A percentile compares a stretch with the other conserved stretches of the same genome.
Conservation (phyloP, 2,888 invertebrate genomes). For the Amphipoea oculea region DNA sequence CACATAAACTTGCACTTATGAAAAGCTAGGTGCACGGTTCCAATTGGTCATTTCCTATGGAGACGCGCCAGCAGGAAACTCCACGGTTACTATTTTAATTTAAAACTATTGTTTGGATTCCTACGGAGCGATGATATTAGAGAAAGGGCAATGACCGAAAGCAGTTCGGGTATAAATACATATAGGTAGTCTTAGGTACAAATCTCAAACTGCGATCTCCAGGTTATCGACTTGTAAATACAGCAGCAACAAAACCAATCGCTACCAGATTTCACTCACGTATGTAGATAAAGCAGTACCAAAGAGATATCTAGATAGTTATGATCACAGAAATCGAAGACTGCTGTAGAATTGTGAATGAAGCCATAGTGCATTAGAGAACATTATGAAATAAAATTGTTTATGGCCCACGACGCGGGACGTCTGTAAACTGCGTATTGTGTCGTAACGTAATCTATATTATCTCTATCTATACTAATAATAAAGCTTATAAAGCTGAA, state of each 20-base stretch:
- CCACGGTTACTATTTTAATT: not conserved
- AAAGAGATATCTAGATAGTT: slow-evolving; percentile 33
- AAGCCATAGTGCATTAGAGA: slow-evolving; percentile 1
- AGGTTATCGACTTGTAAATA: slow-evolving; percentile 21
- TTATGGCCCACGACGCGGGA: slow-evolving; percentile 21
- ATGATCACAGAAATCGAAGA: slow-evolving; percentile 41
- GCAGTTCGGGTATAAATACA: not conserved
- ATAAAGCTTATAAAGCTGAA: too few relatives aligned
- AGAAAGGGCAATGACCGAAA: not conserved
- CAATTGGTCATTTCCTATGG: not conserved
- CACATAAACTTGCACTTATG: too few relatives aligned
- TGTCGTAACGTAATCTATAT: too few relatives aligned
- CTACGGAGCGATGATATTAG: not conserved
- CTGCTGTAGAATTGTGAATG: slow-evolving; percentile 37
- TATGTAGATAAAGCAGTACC: slow-evolving; percentile 16
- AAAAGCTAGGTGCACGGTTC: too few relatives aligned
- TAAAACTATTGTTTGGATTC: not conserved
- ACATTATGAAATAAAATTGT: slow-evolving; percentile 32
- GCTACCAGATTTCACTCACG: slow-evolving; percentile 54
- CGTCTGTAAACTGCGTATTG: slow-evolving; percentile 1
- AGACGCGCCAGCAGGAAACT: not conserved
- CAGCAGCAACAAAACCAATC: slow-evolving; percentile 8
- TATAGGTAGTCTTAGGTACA: not conserved
- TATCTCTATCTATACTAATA: too few relatives aligned
- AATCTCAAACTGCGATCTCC: slow-evolving; percentile 11